Base-by-base conservation (phyloP, 92 coral and sea anemone species). In the Parazoanthus atlanticus region DNA sequence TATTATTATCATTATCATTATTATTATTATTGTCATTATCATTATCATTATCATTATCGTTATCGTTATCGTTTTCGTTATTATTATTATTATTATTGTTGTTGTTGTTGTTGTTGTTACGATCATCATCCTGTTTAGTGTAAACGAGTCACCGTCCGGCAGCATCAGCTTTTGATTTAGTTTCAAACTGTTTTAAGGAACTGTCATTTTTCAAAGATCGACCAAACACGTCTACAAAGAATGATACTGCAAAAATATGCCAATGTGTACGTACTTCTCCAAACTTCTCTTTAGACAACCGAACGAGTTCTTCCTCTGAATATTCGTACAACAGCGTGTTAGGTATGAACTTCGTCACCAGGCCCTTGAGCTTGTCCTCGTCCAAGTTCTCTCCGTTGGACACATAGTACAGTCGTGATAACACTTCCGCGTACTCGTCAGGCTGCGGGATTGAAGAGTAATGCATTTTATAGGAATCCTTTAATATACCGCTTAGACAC, bases 381-480 rank as follows among this genome's bases (percentile, higher is more conserved):
- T 90, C 81, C 89, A 92, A 71, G 32, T 90, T 92, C 2, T 84
- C 91, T 25, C 99, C 99, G 88, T 96, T 75, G 56, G 93, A 94
- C 32, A 95, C 89, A 81, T 93, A 96, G 64, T 96, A 96, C 54
- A 93, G 88, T 52, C 89, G 86, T 31, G 96, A 96, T 38, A 95
- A 81, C 7, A 95, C 83, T 30, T 93, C 94, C 21, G 95, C 93
- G 47, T 95, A 83, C 25, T 96, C 98, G 10, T 81, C 84, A 26
- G 89, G 81, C 99, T 96, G 79, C 23, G 54, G 90, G 8, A 58
- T 16, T 7, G 64, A 58, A 76, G 54, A 38, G 33, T 11, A 61
- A 5, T 12, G 0, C 13, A 21, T 13, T 52, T 8, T 15, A 15
- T 56, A 13, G 11, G 5, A 56, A 56, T 12, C 23, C 23, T 21